Conservation (phyloP, 2,888 invertebrate species). For the Operophtera brumata region DNA sequence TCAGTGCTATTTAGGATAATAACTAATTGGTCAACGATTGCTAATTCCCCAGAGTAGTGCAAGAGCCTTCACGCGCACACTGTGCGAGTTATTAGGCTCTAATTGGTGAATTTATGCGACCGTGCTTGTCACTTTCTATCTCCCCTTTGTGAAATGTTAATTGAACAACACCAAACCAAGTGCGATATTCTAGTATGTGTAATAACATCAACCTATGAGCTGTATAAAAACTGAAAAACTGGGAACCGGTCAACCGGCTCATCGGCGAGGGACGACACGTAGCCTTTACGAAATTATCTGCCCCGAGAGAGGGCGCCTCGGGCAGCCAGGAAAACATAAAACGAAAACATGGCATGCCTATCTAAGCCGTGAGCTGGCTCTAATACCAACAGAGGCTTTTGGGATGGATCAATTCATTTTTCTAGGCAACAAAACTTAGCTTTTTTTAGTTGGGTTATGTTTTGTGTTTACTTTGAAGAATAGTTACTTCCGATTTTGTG, state of each 20-base stretch:
- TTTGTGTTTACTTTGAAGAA: not conserved
- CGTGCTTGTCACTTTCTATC: no score
- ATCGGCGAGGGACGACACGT: slow-evolving; percentile 64
- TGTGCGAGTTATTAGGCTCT: not conserved
- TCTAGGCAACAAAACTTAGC: not conserved
- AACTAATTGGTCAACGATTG: not conserved
- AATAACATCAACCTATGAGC: not conserved
- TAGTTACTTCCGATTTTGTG: no score
- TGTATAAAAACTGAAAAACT: slow-evolving; percentile 16
- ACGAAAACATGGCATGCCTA: slow-evolving; percentile 61
- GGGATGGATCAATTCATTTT: not conserved
- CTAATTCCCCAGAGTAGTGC: slow-evolving; percentile 6
- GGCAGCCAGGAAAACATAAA: slow-evolving; percentile 67
- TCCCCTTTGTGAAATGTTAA: no score
- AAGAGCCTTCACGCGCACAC: slow-evolving; percentile 6
- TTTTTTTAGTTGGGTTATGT: no score
- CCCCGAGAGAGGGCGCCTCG: slow-evolving; percentile 59
- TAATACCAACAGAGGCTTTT: slow-evolving; percentile 34
- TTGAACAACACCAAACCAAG: no score
- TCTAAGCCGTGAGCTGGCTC: slow-evolving; percentile 55
- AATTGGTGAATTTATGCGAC: no score
- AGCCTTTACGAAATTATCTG: slow-evolving; percentile 69
- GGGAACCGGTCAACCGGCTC: slow-evolving; percentile 56
- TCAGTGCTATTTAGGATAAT: no score
- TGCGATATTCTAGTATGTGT: no score